phyloP scores from a whole-genome alignment of 2,797 vertebrate species.

The Paramormyrops hopkinsi region DNA sequence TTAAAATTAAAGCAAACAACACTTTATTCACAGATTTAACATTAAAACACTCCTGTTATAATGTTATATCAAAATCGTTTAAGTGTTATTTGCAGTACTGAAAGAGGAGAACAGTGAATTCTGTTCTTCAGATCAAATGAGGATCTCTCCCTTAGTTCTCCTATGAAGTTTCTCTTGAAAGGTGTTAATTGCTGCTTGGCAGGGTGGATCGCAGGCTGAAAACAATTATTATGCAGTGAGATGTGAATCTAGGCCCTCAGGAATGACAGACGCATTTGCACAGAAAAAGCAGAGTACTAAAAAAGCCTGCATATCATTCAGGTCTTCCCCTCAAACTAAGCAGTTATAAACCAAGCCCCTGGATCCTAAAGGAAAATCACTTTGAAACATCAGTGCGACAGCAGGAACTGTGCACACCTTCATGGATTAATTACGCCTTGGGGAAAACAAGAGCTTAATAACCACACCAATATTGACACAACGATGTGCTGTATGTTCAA shows the following conservation, averaged over 20 bases:
- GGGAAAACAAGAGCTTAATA: background rate
- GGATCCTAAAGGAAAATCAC: constrained; percentile 16
- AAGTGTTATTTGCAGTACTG: background rate
- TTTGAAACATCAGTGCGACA: background rate
- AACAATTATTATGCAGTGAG: constrained; percentile 28
- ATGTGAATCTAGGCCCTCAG: constrained; percentile 17
- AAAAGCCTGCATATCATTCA: background rate
- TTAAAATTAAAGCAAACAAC: background rate
- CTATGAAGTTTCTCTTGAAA: constrained; percentile 1
- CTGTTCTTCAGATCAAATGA: background rate
- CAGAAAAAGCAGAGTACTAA: constrained; percentile 6
- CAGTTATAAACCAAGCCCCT: constrained; percentile 26
- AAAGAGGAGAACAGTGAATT: background rate
- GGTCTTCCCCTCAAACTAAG: constrained; percentile 35
- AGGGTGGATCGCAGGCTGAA: constrained; percentile 21
- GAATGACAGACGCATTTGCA: constrained; percentile 24
- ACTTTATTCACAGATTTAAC: background rate
- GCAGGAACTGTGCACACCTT: background rate
- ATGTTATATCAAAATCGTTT: background rate
- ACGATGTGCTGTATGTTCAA: background rate
- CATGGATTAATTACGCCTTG: background rate
- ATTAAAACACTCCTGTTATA: background rate
- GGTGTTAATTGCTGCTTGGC: constrained; percentile 25
- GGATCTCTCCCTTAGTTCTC: background rate
- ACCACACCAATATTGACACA: background rate